phyloP scores from a whole-genome alignment of 2,113 vertebrate genomes.

The Donacobius atricapilla region DNA sequence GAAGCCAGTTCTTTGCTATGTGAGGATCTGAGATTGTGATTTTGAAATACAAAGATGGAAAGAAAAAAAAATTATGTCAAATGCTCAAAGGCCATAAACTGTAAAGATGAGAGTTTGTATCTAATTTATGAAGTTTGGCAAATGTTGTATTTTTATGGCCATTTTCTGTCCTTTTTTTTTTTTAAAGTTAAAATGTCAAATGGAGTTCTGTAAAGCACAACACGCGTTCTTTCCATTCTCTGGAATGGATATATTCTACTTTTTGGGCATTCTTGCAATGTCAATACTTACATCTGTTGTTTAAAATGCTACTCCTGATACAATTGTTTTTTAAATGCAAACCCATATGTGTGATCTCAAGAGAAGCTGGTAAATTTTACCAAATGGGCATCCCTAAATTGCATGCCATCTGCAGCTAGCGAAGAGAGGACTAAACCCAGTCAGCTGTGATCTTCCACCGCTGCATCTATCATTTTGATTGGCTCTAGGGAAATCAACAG shows the following conservation, averaged over 20 bases:
- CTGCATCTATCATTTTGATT: constrained; percentile 74
- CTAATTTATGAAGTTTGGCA: constrained; percentile 61
- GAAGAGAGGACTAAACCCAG: constrained; percentile 79
- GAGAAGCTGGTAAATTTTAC: constrained; percentile 81
- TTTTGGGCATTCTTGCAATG: constrained; percentile 64
- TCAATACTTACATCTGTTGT: constrained; percentile 80
- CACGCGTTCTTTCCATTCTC: constrained; percentile 11
- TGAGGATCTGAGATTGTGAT: neutral
- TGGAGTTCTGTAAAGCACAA: constrained; percentile 26
- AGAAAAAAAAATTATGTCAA: neutral
- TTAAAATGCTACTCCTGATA: constrained; percentile 75
- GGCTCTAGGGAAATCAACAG: constrained; percentile 76
- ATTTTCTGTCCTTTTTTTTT: neutral
- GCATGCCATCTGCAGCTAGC: constrained; percentile 79
- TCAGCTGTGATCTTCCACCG: constrained; percentile 89
- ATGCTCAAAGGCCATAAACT: constrained; percentile 1
- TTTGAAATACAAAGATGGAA: neutral
- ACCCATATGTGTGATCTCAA: constrained; percentile 79
- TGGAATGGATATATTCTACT: constrained; percentile 49
- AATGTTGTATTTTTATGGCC: constrained; percentile 43
- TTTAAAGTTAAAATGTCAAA: constrained; percentile 45
- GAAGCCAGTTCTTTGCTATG: neutral
- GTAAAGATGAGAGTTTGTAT: constrained; percentile 42
- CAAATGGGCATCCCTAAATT: constrained; percentile 80
- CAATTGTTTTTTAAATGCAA: constrained; percentile 77